Evolutionary conservation across 1,140 invertebrate genomes (phyloP).

Genomic region (Steinernema feltiae): DNA sequence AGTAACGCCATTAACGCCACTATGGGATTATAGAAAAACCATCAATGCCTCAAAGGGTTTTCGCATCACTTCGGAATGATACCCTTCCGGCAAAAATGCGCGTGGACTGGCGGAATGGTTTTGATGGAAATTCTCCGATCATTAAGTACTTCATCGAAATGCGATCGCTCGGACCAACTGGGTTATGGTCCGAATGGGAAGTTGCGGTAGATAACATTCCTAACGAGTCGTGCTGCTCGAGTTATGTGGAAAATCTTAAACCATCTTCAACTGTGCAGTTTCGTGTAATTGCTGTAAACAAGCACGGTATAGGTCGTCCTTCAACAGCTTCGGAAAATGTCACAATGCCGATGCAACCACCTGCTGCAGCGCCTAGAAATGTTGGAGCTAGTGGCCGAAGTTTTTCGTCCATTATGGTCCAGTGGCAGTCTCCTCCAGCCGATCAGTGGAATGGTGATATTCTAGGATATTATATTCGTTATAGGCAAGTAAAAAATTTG

Average conservation of each 20-base stretch:
- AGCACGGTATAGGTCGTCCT: conserved; percentile 77
- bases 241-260: conserved; percentile 67
- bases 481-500: conserved; percentile 58
- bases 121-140: conserved; percentile 91
- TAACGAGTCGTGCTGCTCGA: conserved; percentile 67
- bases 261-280: conserved; percentile 92
- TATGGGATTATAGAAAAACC: conserved; percentile 76
- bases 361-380: conserved; percentile 52
- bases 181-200: conserved; percentile 66
- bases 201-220: conserved; percentile 80
- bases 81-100: conserved; percentile 66
- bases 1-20: too few species aligned
- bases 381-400: conserved; percentile 70
- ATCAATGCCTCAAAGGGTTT: conserved; percentile 78
- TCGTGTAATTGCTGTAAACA: conserved; percentile 86
- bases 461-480: conserved; percentile 82
- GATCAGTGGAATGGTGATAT: conserved; percentile 89
- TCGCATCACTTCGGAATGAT: conserved; percentile 65
- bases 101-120: conserved; percentile 85
- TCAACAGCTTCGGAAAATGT: conserved; percentile 70
- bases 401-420: conserved; percentile 87
- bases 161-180: conserved; percentile 66
- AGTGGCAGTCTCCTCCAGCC: conserved; percentile 88
- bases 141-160: conserved; percentile 86
- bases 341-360: conserved; percentile 54